Evolutionary conservation across 2,888 invertebrate species (phyloP).

Genomic region (Cryptocephalus moraei): DNA sequence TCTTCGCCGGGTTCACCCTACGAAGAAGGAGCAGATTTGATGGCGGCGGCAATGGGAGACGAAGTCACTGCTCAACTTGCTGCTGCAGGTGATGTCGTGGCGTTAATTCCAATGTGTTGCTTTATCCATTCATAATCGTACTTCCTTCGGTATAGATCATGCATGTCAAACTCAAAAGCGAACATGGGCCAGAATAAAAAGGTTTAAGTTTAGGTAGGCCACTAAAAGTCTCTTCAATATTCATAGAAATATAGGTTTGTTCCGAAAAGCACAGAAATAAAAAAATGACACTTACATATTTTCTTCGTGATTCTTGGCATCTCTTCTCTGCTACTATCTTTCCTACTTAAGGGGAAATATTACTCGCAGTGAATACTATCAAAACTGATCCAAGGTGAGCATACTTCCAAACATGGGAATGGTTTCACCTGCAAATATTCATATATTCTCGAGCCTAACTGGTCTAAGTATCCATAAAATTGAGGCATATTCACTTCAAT

Average conservation of each 20-base stretch:
- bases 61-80: conserved; percentile 94
- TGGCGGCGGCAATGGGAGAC: conserved; percentile 78
- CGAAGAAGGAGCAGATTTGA: conserved; percentile 79
- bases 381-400: background rate
- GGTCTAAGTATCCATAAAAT: background rate
- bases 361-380: background rate
- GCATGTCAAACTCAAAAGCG: background rate
- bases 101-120: no score
- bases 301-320: background rate
- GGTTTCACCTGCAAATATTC: background rate
- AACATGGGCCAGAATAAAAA: background rate
- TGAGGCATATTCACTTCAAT: no score
- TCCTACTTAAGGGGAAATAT: background rate
- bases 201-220: background rate
- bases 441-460: background rate
- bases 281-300: background rate
- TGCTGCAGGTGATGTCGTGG: conserved; percentile 65
- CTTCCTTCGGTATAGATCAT: no score
- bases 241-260: background rate
- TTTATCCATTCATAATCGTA: no score
- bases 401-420: conserved; percentile 1
- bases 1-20: conserved; percentile 70
- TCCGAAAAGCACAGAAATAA: background rate
- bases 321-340: background rate
- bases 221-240: background rate